Conservation (phyloP, 92 coral and sea anemone species). For the Scolanthus callimorphus region DNA sequence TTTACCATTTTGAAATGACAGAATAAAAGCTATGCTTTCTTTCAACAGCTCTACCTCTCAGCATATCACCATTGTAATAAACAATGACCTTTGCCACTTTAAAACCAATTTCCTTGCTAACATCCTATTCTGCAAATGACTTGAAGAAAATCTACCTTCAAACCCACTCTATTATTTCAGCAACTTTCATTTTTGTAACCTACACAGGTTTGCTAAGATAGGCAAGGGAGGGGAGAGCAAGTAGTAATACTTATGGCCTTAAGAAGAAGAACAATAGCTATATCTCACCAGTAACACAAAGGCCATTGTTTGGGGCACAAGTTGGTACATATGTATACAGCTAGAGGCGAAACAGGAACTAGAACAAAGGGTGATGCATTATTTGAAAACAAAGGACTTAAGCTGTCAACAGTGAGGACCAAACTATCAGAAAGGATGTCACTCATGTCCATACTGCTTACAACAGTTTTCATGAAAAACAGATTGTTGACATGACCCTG, state of each 20-base stretch:
- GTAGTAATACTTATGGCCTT: too few relatives aligned
- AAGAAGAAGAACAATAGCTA: too few relatives aligned
- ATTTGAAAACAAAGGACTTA: conserved; percentile 7
- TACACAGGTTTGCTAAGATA: too few relatives aligned
- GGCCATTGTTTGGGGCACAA: too few relatives aligned
- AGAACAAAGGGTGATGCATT: conserved; percentile 20
- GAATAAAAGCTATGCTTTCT: background rate
- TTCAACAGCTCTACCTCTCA: background rate
- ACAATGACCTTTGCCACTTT: background rate
- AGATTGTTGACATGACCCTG: background rate
- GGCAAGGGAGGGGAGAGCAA: too few relatives aligned
- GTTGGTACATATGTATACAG: too few relatives aligned
- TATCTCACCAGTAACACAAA: too few relatives aligned
- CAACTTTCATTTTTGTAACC: too few relatives aligned
- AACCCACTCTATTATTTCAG: too few relatives aligned
- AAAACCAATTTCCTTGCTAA: background rate
- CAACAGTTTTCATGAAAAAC: background rate
- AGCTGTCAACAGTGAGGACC: conserved; percentile 1
- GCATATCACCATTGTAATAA: background rate
- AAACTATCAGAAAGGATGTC: background rate
- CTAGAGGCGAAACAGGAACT: too few relatives aligned
- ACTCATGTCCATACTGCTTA: background rate
- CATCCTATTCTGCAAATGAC: background rate
- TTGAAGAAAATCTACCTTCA: too few relatives aligned
- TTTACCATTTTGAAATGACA: background rate